phyloP scores from a whole-genome alignment of 2,797 vertebrate species.

The Myripristis murdjan region DNA sequence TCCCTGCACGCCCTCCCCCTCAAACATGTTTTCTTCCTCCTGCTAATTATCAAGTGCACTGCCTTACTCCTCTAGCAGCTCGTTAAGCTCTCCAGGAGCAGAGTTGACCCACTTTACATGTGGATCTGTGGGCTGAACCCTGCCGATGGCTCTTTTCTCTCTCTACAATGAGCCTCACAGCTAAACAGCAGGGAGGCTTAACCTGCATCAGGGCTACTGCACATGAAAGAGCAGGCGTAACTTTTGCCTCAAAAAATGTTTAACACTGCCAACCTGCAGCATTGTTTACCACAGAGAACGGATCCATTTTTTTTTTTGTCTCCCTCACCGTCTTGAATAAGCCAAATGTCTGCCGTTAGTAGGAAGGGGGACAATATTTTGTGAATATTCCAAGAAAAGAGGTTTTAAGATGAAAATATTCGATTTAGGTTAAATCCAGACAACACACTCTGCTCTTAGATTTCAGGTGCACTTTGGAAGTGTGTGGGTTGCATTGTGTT shows the following conservation, averaged over 20 bases:
- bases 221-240: conserved; percentile 10
- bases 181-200: conserved; percentile 41
- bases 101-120: conserved; percentile 86
- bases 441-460: no score
- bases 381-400: background rate
- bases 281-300: conserved; percentile 28
- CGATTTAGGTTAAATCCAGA: background rate
- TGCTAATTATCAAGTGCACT: conserved; percentile 82
- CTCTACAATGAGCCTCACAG: conserved; percentile 29
- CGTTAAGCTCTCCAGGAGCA: conserved; percentile 83
- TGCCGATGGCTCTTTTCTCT: conserved; percentile 54
- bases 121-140: conserved; percentile 70
- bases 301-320: background rate
- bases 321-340: background rate
- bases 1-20: conserved; percentile 38
- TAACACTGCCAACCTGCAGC: background rate
- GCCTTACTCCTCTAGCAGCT: conserved; percentile 81
- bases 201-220: conserved; percentile 31
- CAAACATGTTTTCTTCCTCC: conserved; percentile 38
- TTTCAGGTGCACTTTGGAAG: no score
- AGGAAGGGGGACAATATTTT: background rate
- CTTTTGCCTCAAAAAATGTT: background rate
- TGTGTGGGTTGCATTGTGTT: background rate
- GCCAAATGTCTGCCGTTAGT: background rate
- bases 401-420: background rate